Percentiles rank a stretch among this genome's conserved stretches.
Evolutionary conservation across 2,113 vertebrate species (phyloP).

Genomic region (Elachura formosa): DNA sequence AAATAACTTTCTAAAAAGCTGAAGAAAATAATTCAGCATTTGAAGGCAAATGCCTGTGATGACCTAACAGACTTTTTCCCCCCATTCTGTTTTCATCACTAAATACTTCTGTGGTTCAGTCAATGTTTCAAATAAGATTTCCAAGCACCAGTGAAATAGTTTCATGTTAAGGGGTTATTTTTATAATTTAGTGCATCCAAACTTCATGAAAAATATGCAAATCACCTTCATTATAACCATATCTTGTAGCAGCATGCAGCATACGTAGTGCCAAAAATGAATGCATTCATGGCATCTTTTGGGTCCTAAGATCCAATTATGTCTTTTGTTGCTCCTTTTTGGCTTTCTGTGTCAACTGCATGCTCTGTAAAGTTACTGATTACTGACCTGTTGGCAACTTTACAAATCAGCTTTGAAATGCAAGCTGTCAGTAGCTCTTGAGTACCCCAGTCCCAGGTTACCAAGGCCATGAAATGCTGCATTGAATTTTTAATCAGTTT

Average conservation of each 20-base stretch:
- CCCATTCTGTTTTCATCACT: not conserved
- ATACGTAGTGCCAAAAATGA: constrained; percentile 35
- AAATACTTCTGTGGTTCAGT: constrained; percentile 27
- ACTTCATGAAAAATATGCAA: constrained; percentile 64
- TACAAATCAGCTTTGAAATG: constrained; percentile 41
- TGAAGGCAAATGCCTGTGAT: constrained; percentile 27
- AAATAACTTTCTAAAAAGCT: not conserved
- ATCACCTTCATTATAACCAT: constrained; percentile 58
- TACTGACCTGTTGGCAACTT: constrained; percentile 45
- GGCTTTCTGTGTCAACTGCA: constrained; percentile 25
- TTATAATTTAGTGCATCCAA: constrained; percentile 48
- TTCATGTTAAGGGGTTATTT: constrained; percentile 44
- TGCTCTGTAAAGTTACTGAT: constrained; percentile 50
- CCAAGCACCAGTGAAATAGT: constrained; percentile 18
- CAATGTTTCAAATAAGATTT: not conserved
- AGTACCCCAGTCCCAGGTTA: constrained; percentile 23
- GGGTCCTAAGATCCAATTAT: constrained; percentile 9
- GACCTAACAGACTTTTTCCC: not conserved
- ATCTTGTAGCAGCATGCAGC: constrained; percentile 59
- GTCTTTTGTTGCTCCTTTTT: constrained; percentile 6
- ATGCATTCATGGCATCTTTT: constrained; percentile 42
- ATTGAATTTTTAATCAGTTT: constrained; percentile 60
- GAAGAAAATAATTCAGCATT: not conserved
- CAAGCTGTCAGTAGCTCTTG: not conserved
- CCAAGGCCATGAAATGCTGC: constrained; percentile 7